phyloP scores from a whole-genome alignment of 2,888 invertebrate genomes.

The Thymelicus acteon region DNA sequence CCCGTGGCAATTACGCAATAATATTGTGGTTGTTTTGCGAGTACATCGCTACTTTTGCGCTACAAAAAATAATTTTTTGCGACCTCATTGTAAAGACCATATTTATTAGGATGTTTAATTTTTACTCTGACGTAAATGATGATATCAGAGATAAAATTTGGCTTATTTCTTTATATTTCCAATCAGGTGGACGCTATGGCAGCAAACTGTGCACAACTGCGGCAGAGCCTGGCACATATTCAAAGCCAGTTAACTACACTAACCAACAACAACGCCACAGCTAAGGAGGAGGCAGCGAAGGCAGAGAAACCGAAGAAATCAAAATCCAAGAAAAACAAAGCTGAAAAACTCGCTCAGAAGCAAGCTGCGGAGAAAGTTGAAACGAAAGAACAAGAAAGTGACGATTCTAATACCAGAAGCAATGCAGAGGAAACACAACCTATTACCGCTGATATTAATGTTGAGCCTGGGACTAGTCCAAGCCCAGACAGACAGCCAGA shows the following conservation, averaged over 20 bases:
- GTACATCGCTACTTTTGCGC: too few species aligned
- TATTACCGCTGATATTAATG: constrained; percentile 43
- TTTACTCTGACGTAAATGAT: too few species aligned
- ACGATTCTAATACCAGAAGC: constrained; percentile 30
- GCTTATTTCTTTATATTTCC: neutral
- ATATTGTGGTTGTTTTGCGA: too few species aligned
- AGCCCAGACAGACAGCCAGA: constrained; percentile 32
- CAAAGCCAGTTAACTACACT: constrained; percentile 83
- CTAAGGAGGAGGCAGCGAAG: constrained; percentile 64
- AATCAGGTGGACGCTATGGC: constrained; percentile 85
- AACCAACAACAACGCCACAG: constrained; percentile 60
- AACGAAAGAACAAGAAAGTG: constrained; percentile 47
- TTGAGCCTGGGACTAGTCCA: constrained; percentile 44
- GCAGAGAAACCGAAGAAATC: constrained; percentile 71
- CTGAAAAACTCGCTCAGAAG: constrained; percentile 54
- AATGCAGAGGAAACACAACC: constrained; percentile 41
- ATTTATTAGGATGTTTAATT: too few species aligned
- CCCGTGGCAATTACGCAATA: too few species aligned
- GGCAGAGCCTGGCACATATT: constrained; percentile 84
- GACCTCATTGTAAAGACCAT: too few species aligned
- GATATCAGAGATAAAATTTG: too few species aligned
- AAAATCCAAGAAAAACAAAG: constrained; percentile 73
- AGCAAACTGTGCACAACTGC: constrained; percentile 84
- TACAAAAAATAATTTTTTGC: too few species aligned
- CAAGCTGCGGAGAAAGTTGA: constrained; percentile 49